phyloP scores from a whole-genome alignment of 2,113 vertebrate genomes.

The Passerina amoena region DNA sequence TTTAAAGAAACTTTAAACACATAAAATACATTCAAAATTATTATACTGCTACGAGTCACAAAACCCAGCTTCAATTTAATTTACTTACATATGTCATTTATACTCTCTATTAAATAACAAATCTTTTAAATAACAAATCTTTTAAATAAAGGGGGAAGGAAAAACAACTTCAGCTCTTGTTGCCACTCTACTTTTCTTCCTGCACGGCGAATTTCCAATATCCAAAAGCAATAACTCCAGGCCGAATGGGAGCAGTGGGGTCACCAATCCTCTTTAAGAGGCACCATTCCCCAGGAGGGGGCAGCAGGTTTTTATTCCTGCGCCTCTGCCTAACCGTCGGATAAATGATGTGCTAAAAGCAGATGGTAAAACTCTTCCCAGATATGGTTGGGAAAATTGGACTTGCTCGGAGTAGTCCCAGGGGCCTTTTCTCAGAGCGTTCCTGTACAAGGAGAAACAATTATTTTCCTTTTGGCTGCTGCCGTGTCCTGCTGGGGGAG shows the following conservation, averaged over 20 bases:
- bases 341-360: slow-evolving; percentile 43
- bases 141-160: fast-evolving
- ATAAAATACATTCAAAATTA: background rate
- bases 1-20: background rate
- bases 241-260: background rate
- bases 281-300: background rate
- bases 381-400: slow-evolving; percentile 9
- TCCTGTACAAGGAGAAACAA: slow-evolving; percentile 14
- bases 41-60: background rate
- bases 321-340: background rate
- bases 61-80: background rate
- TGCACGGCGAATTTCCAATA: background rate
- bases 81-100: background rate
- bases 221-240: background rate
- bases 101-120: background rate
- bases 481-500: background rate
- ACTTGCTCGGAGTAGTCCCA: slow-evolving; percentile 1
- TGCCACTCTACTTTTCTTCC: background rate
- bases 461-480: slow-evolving; percentile 23
- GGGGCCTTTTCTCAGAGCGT: background rate
- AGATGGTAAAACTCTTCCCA: slow-evolving; percentile 1
- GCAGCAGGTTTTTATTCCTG: background rate
- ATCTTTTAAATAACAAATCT: background rate
- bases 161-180: background rate
- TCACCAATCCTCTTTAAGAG: slow-evolving; percentile 12